Percentiles rank a stretch among this genome's conserved stretches.
Evolutionary conservation across 1,140 invertebrate genomes (phyloP).

Genomic region (Leptinotarsa lineolata): DNA sequence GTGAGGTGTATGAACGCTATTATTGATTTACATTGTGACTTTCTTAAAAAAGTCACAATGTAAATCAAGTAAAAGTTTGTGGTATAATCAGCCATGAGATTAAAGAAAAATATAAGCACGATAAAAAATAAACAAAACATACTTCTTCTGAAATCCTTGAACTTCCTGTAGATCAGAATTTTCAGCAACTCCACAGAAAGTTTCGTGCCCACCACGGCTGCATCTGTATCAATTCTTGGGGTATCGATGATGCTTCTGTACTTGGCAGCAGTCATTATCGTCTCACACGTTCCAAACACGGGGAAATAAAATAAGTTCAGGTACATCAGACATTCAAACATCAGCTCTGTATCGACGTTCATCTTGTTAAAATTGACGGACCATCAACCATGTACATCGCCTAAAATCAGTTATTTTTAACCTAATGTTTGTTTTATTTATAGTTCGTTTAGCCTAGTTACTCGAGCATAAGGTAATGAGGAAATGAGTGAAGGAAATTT

Average conservation of each 20-base stretch:
- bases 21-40: too few relatives aligned
- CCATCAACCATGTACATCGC: not conserved
- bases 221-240: conserved; percentile 42
- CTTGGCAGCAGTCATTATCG: conserved; percentile 46
- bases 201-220: conserved; percentile 39
- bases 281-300: conserved; percentile 44
- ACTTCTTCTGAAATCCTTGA: conserved; percentile 46
- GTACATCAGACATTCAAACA: conserved; percentile 49
- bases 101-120: too few relatives aligned
- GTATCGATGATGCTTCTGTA: conserved; percentile 43
- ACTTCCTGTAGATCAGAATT: conserved; percentile 43
- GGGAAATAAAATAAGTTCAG: conserved; percentile 47
- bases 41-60: too few relatives aligned
- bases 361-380: conserved; percentile 26
- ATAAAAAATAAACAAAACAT: conserved; percentile 11
- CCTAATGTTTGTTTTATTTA: too few relatives aligned
- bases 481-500: too few relatives aligned
- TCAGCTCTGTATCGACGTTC: conserved; percentile 46
- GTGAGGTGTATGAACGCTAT: too few relatives aligned
- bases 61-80: too few relatives aligned
- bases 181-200: conserved; percentile 41
- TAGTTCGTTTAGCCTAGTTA: too few relatives aligned
- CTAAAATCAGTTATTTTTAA: conserved; percentile 1
- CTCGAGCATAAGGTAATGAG: too few relatives aligned
- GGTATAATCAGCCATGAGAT: too few relatives aligned